A percentile compares a stretch with the other conserved stretches of the same genome.
phyloP scores from a whole-genome alignment of 2,113 vertebrate genomes.

The Axis porcinus region DNA sequence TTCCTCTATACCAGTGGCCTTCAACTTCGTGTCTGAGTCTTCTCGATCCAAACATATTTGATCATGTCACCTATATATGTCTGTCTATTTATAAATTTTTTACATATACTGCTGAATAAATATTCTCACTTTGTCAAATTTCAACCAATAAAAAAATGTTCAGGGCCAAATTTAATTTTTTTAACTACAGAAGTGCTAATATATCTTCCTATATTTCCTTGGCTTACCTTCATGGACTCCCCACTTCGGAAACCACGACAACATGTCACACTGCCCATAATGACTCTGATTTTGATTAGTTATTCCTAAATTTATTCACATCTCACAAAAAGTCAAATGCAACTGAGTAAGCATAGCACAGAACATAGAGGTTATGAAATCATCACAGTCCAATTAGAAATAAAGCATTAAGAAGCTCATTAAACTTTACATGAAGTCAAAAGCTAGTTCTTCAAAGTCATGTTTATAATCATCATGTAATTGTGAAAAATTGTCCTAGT shows the following conservation, averaged over 20 bases:
- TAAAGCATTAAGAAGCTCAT: not conserved
- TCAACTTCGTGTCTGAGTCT: not conserved
- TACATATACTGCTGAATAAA: not conserved
- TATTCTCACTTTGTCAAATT: not conserved
- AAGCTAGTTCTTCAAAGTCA: not conserved
- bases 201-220: not conserved
- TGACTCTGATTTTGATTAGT: not conserved
- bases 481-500: not conserved
- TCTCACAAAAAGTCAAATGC: not conserved
- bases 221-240: not conserved
- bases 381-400: not conserved
- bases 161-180: not conserved
- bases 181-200: not conserved
- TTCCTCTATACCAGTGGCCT: not conserved
- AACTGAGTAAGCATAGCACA: not conserved
- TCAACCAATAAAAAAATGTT: not conserved
- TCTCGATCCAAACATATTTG: not conserved
- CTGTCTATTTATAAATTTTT: not conserved
- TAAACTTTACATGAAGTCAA: conserved; percentile 4
- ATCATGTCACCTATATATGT: not conserved
- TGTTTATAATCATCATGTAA: not conserved
- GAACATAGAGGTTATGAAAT: not conserved
- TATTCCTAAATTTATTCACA: not conserved
- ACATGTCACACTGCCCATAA: not conserved
- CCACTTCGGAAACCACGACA: not conserved